phyloP scores from a whole-genome alignment of 2,797 vertebrate species.

The Ctenopoma kingsleyae region DNA sequence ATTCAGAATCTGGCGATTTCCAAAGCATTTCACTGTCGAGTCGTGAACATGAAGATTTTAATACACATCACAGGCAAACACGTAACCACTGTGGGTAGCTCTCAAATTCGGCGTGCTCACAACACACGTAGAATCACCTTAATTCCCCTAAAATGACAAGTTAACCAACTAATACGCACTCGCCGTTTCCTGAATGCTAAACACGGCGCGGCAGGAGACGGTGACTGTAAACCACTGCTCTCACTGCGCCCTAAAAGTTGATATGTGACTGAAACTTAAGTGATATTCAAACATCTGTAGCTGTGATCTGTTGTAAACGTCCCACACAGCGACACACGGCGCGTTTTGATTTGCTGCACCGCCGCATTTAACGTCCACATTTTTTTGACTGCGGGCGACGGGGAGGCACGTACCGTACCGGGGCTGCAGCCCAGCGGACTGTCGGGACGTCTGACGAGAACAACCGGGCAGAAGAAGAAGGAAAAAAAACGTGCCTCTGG shows the following conservation, averaged over 20 bases:
- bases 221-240: slow-evolving; percentile 13
- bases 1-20: slow-evolving; percentile 10
- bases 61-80: fast-evolving
- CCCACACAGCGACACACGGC: fast-evolving
- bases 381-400: slow-evolving; percentile 39
- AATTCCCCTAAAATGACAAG: slow-evolving; percentile 26
- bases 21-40: fast-evolving
- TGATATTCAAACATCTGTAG: background rate
- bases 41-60: fast-evolving
- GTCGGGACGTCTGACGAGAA: slow-evolving; percentile 30
- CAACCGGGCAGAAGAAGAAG: background rate
- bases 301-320: too few relatives aligned
- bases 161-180: slow-evolving; percentile 22
- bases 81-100: fast-evolving
- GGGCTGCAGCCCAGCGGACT: slow-evolving; percentile 42
- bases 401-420: slow-evolving; percentile 27
- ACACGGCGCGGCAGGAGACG: background rate
- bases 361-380: slow-evolving; percentile 14
- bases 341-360: background rate
- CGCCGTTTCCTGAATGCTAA: background rate
- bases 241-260: slow-evolving; percentile 55
- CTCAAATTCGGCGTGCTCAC: slow-evolving; percentile 34
- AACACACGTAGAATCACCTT: background rate
- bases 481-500: background rate
- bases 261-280: background rate